These are phyloP conservation scores for Heptranchias perlo DNA, from an alignment of 2,113 vertebrate species.

Conservation along the genomic window DNA sequence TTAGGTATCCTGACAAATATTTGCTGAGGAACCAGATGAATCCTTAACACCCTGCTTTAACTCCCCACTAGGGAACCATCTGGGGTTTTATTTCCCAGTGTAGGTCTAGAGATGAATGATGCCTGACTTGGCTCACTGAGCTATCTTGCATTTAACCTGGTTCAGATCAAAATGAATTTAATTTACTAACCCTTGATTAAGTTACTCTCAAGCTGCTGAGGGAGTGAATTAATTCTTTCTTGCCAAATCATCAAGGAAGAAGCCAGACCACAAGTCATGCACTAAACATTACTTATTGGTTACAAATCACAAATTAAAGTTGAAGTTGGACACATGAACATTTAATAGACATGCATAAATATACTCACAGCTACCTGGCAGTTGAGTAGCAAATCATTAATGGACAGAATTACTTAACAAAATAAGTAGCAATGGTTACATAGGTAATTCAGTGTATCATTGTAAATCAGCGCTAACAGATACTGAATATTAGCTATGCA, in stretches of 20 bases:
- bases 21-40: not conserved
- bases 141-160: not conserved
- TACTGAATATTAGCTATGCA: not conserved
- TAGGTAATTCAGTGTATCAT: not conserved
- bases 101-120: not conserved
- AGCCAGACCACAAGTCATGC: not conserved
- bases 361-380: not conserved
- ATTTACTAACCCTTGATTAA: not conserved
- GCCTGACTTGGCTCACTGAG: not conserved
- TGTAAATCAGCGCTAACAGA: not conserved
- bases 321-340: not conserved
- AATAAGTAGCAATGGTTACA: not conserved
- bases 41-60: not conserved
- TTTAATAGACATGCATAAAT: not conserved
- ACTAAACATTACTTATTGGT: not conserved
- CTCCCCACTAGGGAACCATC: not conserved
- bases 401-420: not conserved
- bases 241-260: not conserved
- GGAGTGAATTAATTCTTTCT: not conserved
- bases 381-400: not conserved
- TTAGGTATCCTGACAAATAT: not conserved
- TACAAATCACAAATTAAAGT: not conserved
- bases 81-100: not conserved
- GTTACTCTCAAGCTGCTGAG: not conserved
- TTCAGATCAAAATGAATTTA: constrained; percentile 4